These are phyloP conservation scores for Eurystomus gularis DNA, from an alignment of 2,113 vertebrate species.

Conservation along the genomic window DNA sequence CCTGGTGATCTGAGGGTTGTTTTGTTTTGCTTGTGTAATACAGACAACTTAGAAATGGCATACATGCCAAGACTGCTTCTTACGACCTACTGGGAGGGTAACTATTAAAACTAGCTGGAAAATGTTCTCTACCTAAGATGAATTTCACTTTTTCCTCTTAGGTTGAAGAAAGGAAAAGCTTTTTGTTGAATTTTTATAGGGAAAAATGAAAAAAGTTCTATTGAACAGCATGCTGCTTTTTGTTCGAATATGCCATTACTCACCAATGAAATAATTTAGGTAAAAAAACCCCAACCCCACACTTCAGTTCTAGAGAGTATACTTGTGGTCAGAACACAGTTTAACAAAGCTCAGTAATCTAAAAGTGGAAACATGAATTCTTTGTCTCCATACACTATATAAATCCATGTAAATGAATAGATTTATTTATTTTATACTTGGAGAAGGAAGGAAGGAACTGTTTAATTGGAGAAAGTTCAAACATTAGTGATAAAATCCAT, in stretches of 20 bases:
- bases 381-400: background rate
- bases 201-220: background rate
- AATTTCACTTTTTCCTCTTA: background rate
- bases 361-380: background rate
- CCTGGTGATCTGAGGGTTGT: background rate
- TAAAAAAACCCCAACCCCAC: background rate
- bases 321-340: background rate
- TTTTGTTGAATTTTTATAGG: background rate
- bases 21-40: background rate
- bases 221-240: background rate
- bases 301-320: background rate
- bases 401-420: background rate
- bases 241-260: background rate
- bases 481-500: background rate
- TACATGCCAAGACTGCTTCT: background rate
- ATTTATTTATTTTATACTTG: background rate
- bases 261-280: background rate
- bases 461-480: background rate
- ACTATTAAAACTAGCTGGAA: background rate
- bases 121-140: background rate
- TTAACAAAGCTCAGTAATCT: background rate
- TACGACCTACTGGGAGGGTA: background rate
- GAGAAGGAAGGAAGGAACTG: background rate
- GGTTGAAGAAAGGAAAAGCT: background rate
- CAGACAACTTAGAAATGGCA: background rate